Evolutionary conservation across 2,113 vertebrate species (phyloP).

Genomic region (Malurus melanocephalus): DNA sequence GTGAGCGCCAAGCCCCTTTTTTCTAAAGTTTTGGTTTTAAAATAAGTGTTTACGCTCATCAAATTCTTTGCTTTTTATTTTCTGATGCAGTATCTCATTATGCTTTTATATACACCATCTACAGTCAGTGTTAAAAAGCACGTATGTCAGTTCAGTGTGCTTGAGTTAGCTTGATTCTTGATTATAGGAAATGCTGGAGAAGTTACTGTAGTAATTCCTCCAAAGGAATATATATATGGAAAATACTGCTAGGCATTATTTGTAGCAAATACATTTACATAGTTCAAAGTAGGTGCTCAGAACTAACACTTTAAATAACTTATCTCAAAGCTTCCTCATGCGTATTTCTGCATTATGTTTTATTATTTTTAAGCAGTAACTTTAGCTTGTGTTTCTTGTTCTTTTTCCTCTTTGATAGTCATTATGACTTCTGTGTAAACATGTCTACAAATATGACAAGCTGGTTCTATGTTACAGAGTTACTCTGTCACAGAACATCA

Average conservation of each 20-base stretch:
- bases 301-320: background rate
- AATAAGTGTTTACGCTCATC: background rate
- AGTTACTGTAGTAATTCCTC: background rate
- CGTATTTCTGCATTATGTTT: background rate
- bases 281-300: background rate
- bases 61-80: background rate
- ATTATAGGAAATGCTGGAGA: background rate
- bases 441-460: background rate
- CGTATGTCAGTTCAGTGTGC: fast-evolving
- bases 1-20: background rate
- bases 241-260: background rate
- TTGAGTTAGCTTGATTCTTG: background rate
- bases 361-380: background rate
- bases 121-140: background rate
- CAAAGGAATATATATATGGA: background rate
- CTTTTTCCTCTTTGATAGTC: background rate
- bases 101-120: background rate
- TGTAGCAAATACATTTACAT: background rate
- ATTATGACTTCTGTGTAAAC: background rate
- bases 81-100: background rate
- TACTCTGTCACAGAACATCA: background rate
- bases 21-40: background rate
- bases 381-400: background rate
- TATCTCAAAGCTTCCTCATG: background rate
- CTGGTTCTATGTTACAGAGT: background rate